These are phyloP conservation scores for Acinonyx jubatus DNA, from an alignment of 2,113 vertebrate genomes.

Conservation along the genomic window DNA sequence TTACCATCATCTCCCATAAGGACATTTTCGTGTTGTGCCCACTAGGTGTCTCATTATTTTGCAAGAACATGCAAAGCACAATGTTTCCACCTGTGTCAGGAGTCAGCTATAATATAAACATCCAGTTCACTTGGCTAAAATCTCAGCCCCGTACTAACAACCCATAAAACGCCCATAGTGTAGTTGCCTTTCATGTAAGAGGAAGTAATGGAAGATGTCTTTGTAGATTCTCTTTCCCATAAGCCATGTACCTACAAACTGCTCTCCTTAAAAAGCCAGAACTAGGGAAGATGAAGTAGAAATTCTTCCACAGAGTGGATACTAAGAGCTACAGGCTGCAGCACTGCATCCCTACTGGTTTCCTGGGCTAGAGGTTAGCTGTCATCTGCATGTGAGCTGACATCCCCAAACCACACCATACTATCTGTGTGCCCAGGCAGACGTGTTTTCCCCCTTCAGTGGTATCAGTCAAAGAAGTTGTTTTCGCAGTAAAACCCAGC, in stretches of 20 bases:
- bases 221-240: not conserved
- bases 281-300: not conserved
- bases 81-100: not conserved
- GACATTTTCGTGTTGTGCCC: constrained; percentile 72
- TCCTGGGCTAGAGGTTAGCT: not conserved
- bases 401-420: not conserved
- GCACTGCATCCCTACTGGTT: not conserved
- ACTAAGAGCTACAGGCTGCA: not conserved
- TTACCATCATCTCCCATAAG: not conserved
- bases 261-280: not conserved
- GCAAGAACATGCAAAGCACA: constrained; percentile 59
- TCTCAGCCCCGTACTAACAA: not conserved
- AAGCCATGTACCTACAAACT: not conserved
- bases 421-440: not conserved
- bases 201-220: not conserved
- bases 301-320: not conserved
- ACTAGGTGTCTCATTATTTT: constrained; percentile 84
- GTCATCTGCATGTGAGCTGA: not conserved
- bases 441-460: not conserved
- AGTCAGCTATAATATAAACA: not conserved
- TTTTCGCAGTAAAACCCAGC: not conserved
- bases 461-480: not conserved
- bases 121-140: not conserved
- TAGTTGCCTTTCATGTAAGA: not conserved
- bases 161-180: not conserved